A percentile compares a stretch with the other conserved stretches of the same genome.
Evolutionary conservation across 1,140 invertebrate species (phyloP).

Genomic region (Lepidurus packardi): DNA sequence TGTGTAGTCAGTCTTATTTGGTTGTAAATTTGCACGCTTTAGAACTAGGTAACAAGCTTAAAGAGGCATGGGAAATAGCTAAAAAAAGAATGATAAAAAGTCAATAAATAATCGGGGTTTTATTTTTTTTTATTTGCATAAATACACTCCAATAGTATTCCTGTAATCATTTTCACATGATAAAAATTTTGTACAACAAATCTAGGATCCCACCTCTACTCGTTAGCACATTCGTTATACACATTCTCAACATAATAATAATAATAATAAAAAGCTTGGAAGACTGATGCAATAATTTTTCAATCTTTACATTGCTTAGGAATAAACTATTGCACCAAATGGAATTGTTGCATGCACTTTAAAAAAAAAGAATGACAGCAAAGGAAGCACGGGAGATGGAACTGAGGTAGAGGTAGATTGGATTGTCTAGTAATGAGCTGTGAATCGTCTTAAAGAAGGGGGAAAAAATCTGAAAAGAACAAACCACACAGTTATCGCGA

Average conservation of each 20-base stretch:
- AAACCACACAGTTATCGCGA: not conserved
- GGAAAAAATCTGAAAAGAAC: not conserved
- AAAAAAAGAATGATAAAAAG: not conserved
- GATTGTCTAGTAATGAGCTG: conserved; percentile 13
- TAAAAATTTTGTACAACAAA: not conserved
- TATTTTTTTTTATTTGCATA: not conserved
- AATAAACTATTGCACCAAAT: too few relatives aligned
- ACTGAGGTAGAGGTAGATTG: conserved; percentile 18
- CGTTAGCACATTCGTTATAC: not conserved
- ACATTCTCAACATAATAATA: not conserved
- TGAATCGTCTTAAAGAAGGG: not conserved
- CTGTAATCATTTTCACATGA: not conserved
- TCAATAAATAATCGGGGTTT: not conserved
- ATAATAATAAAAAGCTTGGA: too few relatives aligned
- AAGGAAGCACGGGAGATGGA: not conserved
- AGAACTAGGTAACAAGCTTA: not conserved
- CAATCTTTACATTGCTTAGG: too few relatives aligned
- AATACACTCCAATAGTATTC: not conserved
- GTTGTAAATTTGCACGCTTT: not conserved
- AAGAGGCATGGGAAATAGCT: not conserved
- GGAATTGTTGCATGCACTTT: not conserved
- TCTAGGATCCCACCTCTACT: not conserved
- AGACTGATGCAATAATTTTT: too few relatives aligned
- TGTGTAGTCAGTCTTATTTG: not conserved
- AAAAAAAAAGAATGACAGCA: not conserved